Evolutionary conservation across 2,888 invertebrate species (phyloP).

Genomic region (Dendrolimus houi): DNA sequence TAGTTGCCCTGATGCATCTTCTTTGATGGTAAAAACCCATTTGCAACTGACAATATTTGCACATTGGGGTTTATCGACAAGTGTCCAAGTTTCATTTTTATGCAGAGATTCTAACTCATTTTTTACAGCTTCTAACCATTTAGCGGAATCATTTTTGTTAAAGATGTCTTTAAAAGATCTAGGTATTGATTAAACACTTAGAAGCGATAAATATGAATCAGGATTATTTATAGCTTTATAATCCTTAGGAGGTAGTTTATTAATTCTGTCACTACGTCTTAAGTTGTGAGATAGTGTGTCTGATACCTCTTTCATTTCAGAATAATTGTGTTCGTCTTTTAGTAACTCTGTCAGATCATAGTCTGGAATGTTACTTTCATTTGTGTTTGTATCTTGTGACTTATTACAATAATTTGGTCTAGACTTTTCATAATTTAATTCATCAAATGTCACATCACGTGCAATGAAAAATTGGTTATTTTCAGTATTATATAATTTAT

Average conservation of each 20-base stretch:
- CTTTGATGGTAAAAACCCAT: conserved; percentile 18
- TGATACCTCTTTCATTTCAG: neutral
- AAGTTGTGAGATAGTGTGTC: too few species aligned
- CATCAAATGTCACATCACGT: too few species aligned
- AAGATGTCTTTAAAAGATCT: neutral
- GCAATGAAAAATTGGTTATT: too few species aligned
- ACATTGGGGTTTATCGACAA: conserved; percentile 15
- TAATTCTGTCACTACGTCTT: too few species aligned
- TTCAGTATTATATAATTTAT: conserved; percentile 30
- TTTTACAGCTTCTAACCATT: conserved; percentile 12
- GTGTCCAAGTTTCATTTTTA: conserved; percentile 18
- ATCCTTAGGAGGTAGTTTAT: too few species aligned
- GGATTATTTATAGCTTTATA: neutral
- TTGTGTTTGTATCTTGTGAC: neutral
- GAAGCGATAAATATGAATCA: neutral
- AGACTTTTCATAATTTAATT: too few species aligned
- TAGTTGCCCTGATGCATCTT: conserved; percentile 16
- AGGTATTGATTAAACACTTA: neutral
- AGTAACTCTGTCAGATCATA: too few species aligned
- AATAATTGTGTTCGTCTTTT: too few species aligned
- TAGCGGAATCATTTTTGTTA: conserved; percentile 9
- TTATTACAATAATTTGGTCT: too few species aligned
- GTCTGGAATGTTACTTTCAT: too few species aligned
- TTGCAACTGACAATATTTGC: conserved; percentile 18
- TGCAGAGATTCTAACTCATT: conserved; percentile 17